Evolutionary conservation across 1,140 invertebrate species (phyloP).

Genomic region (Drosophila seguyi): DNA sequence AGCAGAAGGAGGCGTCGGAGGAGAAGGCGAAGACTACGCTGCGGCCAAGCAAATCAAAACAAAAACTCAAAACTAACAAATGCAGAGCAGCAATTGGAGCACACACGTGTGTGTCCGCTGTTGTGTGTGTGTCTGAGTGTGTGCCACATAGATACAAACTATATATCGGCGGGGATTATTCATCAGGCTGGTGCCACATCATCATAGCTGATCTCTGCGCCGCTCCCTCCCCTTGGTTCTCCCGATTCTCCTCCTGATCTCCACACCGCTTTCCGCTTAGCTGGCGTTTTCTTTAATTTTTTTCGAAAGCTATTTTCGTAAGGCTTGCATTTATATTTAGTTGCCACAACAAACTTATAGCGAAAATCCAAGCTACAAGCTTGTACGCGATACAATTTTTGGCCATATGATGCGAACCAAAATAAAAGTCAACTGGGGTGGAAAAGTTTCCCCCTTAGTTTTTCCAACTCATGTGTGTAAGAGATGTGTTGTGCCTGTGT

Average conservation of each 20-base stretch:
- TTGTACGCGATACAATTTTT: constrained; percentile 51
- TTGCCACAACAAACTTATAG: constrained; percentile 67
- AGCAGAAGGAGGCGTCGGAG: not conserved
- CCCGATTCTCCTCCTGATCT: constrained; percentile 2
- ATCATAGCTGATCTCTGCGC: constrained; percentile 58
- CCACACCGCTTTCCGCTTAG: constrained; percentile 33
- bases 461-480: constrained; percentile 29
- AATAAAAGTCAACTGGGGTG: constrained; percentile 54
- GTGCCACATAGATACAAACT: constrained; percentile 27
- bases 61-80: constrained; percentile 79
- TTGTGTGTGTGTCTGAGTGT: constrained; percentile 11
- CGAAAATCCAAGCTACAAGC: constrained; percentile 65
- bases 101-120: constrained; percentile 38
- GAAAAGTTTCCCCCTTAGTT: constrained; percentile 42
- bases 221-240: constrained; percentile 1
- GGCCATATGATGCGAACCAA: constrained; percentile 53
- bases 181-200: constrained; percentile 59
- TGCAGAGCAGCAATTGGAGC: constrained; percentile 57
- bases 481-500: not conserved
- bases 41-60: constrained; percentile 75
- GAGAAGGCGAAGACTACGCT: constrained; percentile 22
- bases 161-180: constrained; percentile 65
- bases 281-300: constrained; percentile 45
- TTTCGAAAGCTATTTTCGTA: constrained; percentile 69
- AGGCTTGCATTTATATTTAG: constrained; percentile 82